These are phyloP conservation scores for Anableps anableps DNA, from an alignment of 2,797 vertebrate species.

Conservation along the genomic window DNA sequence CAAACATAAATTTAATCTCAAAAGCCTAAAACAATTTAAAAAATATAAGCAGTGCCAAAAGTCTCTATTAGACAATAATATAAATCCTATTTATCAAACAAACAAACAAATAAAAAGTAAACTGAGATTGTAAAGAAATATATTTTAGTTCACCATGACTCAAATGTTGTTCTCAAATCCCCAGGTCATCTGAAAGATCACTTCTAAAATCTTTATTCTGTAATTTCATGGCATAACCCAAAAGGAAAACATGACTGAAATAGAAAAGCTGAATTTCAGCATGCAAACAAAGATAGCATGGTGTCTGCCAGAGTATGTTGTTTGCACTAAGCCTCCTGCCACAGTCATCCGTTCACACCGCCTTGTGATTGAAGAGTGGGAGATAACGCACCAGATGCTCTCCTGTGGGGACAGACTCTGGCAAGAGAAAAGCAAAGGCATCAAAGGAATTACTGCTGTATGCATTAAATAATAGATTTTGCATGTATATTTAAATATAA, in stretches of 20 bases:
- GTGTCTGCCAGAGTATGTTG: constrained; percentile 21
- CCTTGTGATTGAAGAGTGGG: constrained; percentile 57
- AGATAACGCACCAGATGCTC: constrained; percentile 68
- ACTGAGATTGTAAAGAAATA: not conserved
- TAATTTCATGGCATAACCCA: not conserved
- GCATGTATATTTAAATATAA: constrained; percentile 59
- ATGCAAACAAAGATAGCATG: constrained; percentile 52
- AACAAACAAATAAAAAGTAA: not conserved
- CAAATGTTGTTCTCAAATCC: not conserved
- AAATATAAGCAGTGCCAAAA: no score
- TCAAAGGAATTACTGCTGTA: constrained; percentile 63
- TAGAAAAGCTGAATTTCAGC: constrained; percentile 28
- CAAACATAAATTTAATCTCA: no score
- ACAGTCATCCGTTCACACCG: constrained; percentile 54
- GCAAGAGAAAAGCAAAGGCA: constrained; percentile 50
- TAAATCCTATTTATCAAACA: not conserved
- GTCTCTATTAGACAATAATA: not conserved
- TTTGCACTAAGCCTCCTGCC: constrained; percentile 47
- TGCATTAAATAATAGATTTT: constrained; percentile 64
- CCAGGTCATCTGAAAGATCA: not conserved
- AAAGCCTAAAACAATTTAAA: no score
- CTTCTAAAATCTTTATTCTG: not conserved
- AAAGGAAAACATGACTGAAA: constrained; percentile 8
- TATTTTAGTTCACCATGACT: not conserved
- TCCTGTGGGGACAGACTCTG: constrained; percentile 52